Evolutionary conservation across 2,113 vertebrate genomes (phyloP), one percentile per base, ranked within the genome.

Genomic region (Proteles cristata): DNA sequence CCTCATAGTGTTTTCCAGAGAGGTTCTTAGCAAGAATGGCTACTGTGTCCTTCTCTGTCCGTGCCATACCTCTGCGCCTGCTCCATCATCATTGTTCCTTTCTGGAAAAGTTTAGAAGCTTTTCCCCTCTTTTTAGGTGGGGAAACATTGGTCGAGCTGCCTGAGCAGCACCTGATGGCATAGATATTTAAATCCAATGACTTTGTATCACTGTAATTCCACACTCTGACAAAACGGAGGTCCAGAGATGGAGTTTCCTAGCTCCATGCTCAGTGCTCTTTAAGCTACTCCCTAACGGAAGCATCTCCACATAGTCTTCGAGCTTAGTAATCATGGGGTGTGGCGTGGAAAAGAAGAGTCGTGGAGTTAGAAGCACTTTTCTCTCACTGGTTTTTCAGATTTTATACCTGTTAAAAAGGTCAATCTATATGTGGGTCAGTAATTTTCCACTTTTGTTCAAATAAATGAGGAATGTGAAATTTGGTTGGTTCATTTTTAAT

Each of bases 401-500:
- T 58, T 16, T 63, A 88, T 28, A 77, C 45, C 79, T 91, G 66
- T 96, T 86, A 58, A 92, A 93, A 93, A 74, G 61, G 45, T 33
- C 65, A 84, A 5, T 55, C 35, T 79, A 14, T 25, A n/a, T 63
- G 7, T 8, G 5, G n/a, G 19, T 35, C 2, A 8, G 19, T 35
- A 35, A 61, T 86, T 97, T 93, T 79, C 74, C 25, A 90, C 21
- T 76, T 97, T 84, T 31, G 21, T 80, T 96, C 83, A 89, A 87
- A 35, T 87, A 97, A 80, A 19, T 84, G 58, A 93, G 19, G 28
- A 96, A 35, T 21, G 28, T 95, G 50, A 33, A 76, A 12, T 87
- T 92, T 84, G 71, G 80, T 80, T 86, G 86, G 77, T 10, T 5
- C 74, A 55, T 92, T 97, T 97, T 50, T 35, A 93, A 90, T 48